phyloP scores from a whole-genome alignment of 1,140 invertebrate genomes.

The Trichogramma pretiosum region DNA sequence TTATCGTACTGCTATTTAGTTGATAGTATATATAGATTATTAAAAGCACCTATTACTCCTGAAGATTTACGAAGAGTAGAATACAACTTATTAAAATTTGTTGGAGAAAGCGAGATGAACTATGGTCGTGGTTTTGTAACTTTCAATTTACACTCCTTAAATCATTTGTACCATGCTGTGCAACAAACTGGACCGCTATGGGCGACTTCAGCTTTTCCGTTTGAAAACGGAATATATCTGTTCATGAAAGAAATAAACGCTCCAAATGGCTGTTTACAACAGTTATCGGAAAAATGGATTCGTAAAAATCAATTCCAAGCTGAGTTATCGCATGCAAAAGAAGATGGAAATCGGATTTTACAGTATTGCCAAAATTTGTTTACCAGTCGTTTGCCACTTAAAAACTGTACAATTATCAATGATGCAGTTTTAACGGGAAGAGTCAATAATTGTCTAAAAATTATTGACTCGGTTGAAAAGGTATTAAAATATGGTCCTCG shows the following conservation, averaged over 20 bases:
- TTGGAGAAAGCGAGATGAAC: slow-evolving; percentile 7
- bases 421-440: background rate
- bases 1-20: background rate
- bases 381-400: background rate
- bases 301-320: background rate
- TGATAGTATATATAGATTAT: slow-evolving; percentile 1
- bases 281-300: slow-evolving; percentile 12
- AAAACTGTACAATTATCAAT: background rate
- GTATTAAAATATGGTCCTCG: background rate
- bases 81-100: slow-evolving; percentile 12
- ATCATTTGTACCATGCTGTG: slow-evolving; percentile 8
- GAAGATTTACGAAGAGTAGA: background rate
- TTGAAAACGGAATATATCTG: slow-evolving; percentile 14
- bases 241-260: slow-evolving; percentile 10
- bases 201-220: slow-evolving; percentile 9
- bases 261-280: slow-evolving; percentile 10
- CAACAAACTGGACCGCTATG: slow-evolving; percentile 10
- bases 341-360: too few species aligned
- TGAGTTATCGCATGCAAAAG: background rate
- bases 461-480: background rate
- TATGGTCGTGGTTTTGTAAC: slow-evolving; percentile 5
- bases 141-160: slow-evolving; percentile 12
- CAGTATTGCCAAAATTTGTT: background rate
- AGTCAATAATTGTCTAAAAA: background rate
- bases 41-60: background rate